phyloP scores from a whole-genome alignment of 2,797 vertebrate species.

The Sebastiscus albofasciatus region DNA sequence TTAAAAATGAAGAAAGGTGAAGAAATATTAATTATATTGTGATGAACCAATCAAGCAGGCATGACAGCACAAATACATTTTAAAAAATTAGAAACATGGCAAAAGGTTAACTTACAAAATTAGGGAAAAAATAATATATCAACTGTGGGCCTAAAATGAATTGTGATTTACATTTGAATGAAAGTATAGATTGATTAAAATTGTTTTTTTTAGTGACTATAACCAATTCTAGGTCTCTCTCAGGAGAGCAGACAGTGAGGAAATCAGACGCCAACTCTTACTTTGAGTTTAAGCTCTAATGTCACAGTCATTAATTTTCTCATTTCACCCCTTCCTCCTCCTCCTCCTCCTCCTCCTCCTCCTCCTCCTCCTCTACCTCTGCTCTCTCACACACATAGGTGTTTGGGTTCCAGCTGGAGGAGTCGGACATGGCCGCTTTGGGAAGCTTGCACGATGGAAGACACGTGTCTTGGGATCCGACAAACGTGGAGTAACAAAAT shows the following conservation, averaged over 20 bases:
- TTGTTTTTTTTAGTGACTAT: background rate
- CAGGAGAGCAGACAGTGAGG: background rate
- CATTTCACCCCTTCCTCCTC: background rate
- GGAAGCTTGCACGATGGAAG: slow-evolving; percentile 73
- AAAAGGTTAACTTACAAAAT: background rate
- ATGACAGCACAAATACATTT: background rate
- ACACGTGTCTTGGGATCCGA: slow-evolving; percentile 73
- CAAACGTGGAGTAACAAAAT: slow-evolving; percentile 48
- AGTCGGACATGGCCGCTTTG: slow-evolving; percentile 51
- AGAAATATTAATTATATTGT: background rate
- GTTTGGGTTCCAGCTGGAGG: slow-evolving; percentile 63
- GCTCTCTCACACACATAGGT: slow-evolving; percentile 25
- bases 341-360: background rate
- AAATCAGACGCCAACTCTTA: background rate
- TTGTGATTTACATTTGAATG: too few relatives aligned
- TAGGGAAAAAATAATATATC: background rate
- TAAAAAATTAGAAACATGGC: background rate
- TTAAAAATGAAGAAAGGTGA: background rate
- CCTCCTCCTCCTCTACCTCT: background rate
- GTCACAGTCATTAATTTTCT: background rate
- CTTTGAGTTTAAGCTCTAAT: background rate
- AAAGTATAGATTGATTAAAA: too few relatives aligned
- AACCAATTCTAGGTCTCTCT: background rate
- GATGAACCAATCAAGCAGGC: background rate
- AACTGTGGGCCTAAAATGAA: background rate